Evolutionary conservation across 2,113 vertebrate species (phyloP).

Genomic region (Aix galericulata): DNA sequence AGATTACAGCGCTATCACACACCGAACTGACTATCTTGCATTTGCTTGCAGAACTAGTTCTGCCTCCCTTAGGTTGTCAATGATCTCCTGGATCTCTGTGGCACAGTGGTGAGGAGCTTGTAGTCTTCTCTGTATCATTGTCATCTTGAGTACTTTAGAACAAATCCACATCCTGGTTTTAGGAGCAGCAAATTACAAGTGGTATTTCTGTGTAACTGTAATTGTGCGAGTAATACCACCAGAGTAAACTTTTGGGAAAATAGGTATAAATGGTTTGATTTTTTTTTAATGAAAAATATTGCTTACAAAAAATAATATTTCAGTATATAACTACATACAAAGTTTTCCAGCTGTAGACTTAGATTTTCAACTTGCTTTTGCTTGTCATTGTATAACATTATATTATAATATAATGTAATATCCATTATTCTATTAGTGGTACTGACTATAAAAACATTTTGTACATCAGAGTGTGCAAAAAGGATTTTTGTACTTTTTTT

Average conservation of each 20-base stretch:
- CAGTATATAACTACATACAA: not conserved
- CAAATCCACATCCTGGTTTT: not conserved
- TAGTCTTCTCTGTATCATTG: not conserved
- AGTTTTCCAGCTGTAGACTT: not conserved
- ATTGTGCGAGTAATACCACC: not conserved
- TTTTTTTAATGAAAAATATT: not conserved
- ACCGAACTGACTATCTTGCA: accelerated
- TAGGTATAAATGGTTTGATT: not conserved
- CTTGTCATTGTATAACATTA: not conserved
- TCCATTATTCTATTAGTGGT: not conserved
- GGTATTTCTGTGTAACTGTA: not conserved
- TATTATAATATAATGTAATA: not conserved
- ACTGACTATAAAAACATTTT: not conserved
- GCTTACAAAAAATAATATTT: not conserved
- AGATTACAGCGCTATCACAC: not conserved
- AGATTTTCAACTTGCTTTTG: not conserved
- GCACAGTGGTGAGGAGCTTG: not conserved
- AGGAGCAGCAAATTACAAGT: not conserved
- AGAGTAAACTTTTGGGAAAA: not conserved
- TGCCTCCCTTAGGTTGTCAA: accelerated
- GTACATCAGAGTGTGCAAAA: not conserved
- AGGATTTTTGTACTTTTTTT: not conserved
- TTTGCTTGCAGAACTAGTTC: not conserved
- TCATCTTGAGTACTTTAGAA: not conserved
- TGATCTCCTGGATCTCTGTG: not conserved